Evolutionary conservation across 2,888 invertebrate species (phyloP).

Genomic region (Bombyx huttoni): DNA sequence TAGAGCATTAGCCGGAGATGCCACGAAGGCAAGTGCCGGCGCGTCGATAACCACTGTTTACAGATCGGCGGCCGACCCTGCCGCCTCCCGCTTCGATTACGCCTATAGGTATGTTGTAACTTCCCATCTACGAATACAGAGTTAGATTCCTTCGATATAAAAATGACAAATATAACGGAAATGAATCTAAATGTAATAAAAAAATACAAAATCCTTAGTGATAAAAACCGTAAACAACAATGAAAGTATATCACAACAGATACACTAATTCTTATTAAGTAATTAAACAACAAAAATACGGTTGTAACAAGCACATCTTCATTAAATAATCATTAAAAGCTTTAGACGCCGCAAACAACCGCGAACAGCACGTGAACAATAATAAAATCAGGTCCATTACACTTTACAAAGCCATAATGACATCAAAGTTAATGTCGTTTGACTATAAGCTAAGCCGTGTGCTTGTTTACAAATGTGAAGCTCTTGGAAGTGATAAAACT

Average conservation of each 20-base stretch:
- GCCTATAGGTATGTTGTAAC: conserved; percentile 57
- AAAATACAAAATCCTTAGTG: no score
- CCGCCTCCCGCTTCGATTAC: conserved; percentile 56
- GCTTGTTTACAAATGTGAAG: conserved; percentile 22
- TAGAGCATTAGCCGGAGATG: conserved; percentile 62
- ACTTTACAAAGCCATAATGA: background rate
- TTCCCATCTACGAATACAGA: conserved; percentile 26
- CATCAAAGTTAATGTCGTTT: background rate
- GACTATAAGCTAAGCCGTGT: background rate
- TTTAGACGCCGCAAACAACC: conserved; percentile 12
- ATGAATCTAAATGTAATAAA: no score
- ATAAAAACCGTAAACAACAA: no score
- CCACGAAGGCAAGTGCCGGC: conserved; percentile 63
- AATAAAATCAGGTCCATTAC: background rate
- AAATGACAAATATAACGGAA: background rate
- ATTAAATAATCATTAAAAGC: conserved; percentile 11
- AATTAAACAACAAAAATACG: no score
- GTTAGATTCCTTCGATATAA: background rate
- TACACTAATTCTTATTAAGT: no score
- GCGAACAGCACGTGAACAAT: background rate
- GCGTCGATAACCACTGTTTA: conserved; percentile 68
- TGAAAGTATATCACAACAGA: no score
- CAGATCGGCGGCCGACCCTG: conserved; percentile 65
- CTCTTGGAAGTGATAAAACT: conserved; percentile 23
- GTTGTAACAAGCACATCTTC: no score